phyloP scores from a whole-genome alignment of 2,888 invertebrate species.

The Urechis unicinctus region DNA sequence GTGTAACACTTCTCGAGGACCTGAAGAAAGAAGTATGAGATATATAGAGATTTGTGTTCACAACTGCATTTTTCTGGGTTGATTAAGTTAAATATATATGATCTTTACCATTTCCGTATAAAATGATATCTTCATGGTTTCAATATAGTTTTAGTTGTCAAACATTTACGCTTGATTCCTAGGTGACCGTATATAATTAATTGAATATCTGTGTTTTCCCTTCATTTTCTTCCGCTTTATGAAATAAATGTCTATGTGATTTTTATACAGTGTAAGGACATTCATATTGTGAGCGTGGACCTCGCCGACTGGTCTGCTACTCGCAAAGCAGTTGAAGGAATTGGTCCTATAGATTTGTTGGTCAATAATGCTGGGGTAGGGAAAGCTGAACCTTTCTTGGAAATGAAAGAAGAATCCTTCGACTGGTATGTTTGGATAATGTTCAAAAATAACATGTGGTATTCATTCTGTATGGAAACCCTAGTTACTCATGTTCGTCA shows the following conservation, averaged over 20 bases:
- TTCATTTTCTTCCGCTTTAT: no score
- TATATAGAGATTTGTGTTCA: background rate
- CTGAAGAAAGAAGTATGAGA: conserved; percentile 9
- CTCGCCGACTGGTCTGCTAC: conserved; percentile 71
- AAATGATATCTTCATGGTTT: no score
- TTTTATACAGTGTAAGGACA: conserved; percentile 29
- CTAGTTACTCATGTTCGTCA: no score
- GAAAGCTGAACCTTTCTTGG: conserved; percentile 64
- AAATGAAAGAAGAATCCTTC: conserved; percentile 63
- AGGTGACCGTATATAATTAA: no score
- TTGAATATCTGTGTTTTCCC: no score
- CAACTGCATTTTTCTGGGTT: no score
- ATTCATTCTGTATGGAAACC: no score
- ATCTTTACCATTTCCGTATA: no score
- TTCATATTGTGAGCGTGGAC: conserved; percentile 61
- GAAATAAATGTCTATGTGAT: no score
- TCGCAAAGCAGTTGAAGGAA: conserved; percentile 58
- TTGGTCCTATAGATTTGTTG: conserved; percentile 69
- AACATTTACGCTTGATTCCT: no score
- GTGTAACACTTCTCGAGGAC: conserved; percentile 7
- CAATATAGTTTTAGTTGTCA: no score
- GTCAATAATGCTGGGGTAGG: conserved; percentile 86
- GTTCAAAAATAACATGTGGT: background rate
- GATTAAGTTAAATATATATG: no score
- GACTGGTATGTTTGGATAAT: conserved; percentile 67